phyloP scores from a whole-genome alignment of 2,888 invertebrate genomes.

The Cerastis leucographa region DNA sequence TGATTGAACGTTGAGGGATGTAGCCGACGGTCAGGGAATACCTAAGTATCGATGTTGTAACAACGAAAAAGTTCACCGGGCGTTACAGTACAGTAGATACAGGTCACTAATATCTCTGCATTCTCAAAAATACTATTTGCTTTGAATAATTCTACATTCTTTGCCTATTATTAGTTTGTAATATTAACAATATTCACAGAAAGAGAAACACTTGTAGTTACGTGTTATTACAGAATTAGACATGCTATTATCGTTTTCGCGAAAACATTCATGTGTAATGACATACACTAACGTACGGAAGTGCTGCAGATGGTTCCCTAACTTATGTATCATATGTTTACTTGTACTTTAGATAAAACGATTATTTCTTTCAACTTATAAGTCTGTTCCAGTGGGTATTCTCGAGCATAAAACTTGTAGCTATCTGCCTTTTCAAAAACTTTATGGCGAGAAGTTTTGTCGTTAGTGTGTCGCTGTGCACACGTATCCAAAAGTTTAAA shows the following conservation, averaged over 20 bases:
- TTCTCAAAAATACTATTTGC: conserved; percentile 34
- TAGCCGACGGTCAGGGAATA: conserved; percentile 46
- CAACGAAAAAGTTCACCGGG: conserved; percentile 7
- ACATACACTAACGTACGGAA: conserved; percentile 39
- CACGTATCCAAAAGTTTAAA: conserved; percentile 51
- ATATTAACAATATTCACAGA: conserved; percentile 54
- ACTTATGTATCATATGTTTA: conserved; percentile 7
- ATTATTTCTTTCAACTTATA: conserved; percentile 38
- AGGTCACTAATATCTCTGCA: conserved; percentile 5
- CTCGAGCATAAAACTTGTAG: conserved; percentile 41
- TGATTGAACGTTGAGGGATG: conserved; percentile 49
- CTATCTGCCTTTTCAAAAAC: conserved; percentile 52
- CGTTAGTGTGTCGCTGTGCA: conserved; percentile 37
- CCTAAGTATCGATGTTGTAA: conserved; percentile 27
- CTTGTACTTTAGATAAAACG: conserved; percentile 26
- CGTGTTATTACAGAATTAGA: conserved; percentile 62
- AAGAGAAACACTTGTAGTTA: conserved; percentile 59
- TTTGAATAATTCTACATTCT: conserved; percentile 48
- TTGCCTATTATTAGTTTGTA: conserved; percentile 62
- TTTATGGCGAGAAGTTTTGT: conserved; percentile 49
- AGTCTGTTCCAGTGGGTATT: conserved; percentile 26
- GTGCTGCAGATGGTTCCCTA: conserved; percentile 44
- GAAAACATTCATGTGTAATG: conserved; percentile 47
- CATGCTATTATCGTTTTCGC: conserved; percentile 51
- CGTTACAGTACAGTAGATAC: background rate